Percentiles rank a stretch among this genome's conserved stretches.
phyloP scores from a whole-genome alignment of 1,140 invertebrate genomes.

The Drosophila littoralis region DNA sequence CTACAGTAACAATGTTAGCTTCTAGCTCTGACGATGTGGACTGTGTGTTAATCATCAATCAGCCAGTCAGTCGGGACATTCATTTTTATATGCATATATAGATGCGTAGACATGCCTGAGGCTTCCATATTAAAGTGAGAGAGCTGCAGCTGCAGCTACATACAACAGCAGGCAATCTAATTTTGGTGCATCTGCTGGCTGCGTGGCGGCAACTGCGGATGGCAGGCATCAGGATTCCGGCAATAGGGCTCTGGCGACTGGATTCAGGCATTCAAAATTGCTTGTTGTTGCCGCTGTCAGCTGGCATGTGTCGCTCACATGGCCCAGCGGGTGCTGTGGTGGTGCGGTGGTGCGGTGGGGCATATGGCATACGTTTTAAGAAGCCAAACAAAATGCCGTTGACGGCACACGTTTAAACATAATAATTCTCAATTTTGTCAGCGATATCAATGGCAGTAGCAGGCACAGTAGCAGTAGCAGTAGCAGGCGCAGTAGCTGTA shows the following conservation, averaged over 20 bases:
- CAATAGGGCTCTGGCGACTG: slow-evolving; percentile 21
- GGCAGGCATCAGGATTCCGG: slow-evolving; percentile 18
- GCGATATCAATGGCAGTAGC: slow-evolving; percentile 70
- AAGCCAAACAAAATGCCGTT: slow-evolving; percentile 45
- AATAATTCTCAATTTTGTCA: slow-evolving; percentile 83
- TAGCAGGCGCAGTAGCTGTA: background rate
- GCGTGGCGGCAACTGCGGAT: slow-evolving; percentile 39
- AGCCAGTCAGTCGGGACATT: too few species aligned
- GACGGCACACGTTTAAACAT: slow-evolving; percentile 79
- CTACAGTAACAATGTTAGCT: too few species aligned
- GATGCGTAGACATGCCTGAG: background rate
- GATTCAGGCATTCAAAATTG: slow-evolving; percentile 33
- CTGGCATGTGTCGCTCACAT: slow-evolving; percentile 36
- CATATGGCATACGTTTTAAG: slow-evolving; percentile 9
- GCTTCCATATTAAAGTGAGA: slow-evolving; percentile 18
- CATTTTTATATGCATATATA: too few species aligned
- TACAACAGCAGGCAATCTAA: slow-evolving; percentile 26
- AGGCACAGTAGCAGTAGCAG: slow-evolving; percentile 17
- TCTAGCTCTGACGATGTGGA: too few species aligned
- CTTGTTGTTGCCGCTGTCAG: slow-evolving; percentile 20
- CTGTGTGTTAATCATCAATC: too few species aligned
- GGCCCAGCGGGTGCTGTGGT: background rate
- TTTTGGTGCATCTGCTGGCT: slow-evolving; percentile 15
- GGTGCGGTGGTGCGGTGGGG: background rate
- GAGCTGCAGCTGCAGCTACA: background rate